Evolutionary conservation across 2,113 vertebrate genomes (phyloP), one percentile per base, ranked within the genome.

Genomic region (Columbina picui): DNA sequence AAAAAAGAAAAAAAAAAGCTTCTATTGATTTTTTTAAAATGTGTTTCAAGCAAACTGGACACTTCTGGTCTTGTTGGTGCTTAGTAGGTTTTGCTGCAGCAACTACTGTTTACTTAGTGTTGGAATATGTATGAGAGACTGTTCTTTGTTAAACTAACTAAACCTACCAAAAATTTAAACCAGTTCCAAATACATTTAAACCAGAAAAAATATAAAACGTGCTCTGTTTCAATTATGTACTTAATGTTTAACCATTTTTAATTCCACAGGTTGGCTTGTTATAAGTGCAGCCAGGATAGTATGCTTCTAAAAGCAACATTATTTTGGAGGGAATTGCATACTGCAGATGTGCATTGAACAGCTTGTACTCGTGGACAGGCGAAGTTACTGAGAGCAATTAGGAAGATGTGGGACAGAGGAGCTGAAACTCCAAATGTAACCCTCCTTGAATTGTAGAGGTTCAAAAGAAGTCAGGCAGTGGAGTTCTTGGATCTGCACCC

Each of bases 281-380:
- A 1, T 7, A 41, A 79, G 26, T 7, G 12, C 7, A 26, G 39
- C 25, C 12, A 26, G 2, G 13, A 12, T 18, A 38, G 2, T 20
- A 22, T 38, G 10, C 47, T 88, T 77, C 36, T 86, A 50, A 77
- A 73, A 38, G 7, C 8, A 32, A 50, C 34, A 57, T 7, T 38
- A 19, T 81, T 84, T 50, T 77, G 45, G 27, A 69, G 14, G 25
- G 34, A 34, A 14, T 43, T 43, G 38, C 3, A 1, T 26, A 25
- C 26, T 61, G 27, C 17, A 17, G 4, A 1, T 30, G 9, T 43
- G 9, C 9, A 4, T 32, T 50, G 64, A 83, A 12, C 19, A 25
- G 20, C 16, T 1, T 7, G 18, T 36, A 7, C 29, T 23, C 1
- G 0, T 27, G n/a, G 49, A 10, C 30, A 41, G 43, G 21, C 36